A percentile compares a stretch with the other conserved stretches of the same genome.
Conservation (phyloP, 2,113 vertebrate genomes). For the Stegastes partitus region DNA sequence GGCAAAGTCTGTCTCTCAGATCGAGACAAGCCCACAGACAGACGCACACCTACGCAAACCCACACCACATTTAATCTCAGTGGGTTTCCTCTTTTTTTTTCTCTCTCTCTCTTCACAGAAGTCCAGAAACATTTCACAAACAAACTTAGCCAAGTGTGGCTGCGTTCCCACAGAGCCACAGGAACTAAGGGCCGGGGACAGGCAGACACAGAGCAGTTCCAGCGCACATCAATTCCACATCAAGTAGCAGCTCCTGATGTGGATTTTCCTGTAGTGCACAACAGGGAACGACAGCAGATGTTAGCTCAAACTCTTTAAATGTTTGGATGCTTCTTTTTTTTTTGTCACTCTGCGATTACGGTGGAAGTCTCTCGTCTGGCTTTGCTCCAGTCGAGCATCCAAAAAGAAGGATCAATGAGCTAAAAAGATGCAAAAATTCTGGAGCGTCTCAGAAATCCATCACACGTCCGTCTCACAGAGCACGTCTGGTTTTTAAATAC, state of each 20-base stretch:
- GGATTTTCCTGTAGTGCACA: conserved; percentile 19
- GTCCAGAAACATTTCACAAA: conserved; percentile 42
- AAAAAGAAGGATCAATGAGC: too few species aligned
- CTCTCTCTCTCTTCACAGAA: conserved; percentile 1
- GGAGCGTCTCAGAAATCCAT: too few species aligned
- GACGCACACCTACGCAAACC: neutral
- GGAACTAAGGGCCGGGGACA: conserved; percentile 9
- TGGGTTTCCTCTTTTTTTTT: neutral
- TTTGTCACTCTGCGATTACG: neutral
- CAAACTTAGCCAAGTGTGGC: conserved; percentile 33
- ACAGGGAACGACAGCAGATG: conserved; percentile 33
- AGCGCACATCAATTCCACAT: conserved; percentile 42
- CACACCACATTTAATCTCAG: neutral
- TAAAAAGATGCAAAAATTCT: too few species aligned
- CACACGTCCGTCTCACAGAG: too few species aligned
- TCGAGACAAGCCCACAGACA: neutral
- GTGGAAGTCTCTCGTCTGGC: neutral
- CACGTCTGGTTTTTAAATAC: too few species aligned
- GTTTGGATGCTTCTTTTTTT: neutral
- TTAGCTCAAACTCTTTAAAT: conserved; percentile 34
- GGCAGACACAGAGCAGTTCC: conserved; percentile 22
- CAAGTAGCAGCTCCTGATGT: conserved; percentile 48
- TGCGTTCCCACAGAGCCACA: conserved; percentile 27
- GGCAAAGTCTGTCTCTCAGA: neutral
- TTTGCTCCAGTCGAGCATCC: neutral